Conservation (phyloP, 1,140 invertebrate species). For the Leptinotarsa lineolata region DNA sequence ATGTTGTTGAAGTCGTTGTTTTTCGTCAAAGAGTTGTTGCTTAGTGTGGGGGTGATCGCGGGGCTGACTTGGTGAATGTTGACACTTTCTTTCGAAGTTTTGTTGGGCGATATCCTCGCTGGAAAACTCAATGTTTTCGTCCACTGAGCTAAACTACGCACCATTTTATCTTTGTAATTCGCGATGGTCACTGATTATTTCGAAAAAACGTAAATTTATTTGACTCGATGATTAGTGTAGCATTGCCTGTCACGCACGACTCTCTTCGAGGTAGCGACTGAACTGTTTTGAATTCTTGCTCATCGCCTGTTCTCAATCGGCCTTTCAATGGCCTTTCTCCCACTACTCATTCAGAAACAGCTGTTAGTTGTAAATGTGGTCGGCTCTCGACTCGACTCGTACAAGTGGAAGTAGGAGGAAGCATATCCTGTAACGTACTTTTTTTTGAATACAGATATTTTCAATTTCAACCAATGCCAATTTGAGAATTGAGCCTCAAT, state of each 20-base stretch:
- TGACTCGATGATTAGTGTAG: not conserved
- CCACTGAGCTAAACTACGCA: slow-evolving; percentile 82
- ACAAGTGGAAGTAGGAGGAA: slow-evolving; percentile 7
- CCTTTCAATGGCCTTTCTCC: slow-evolving; percentile 53
- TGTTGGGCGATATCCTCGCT: slow-evolving; percentile 76
- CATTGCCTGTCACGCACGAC: not conserved
- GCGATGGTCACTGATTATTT: not conserved
- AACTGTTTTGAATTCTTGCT: slow-evolving; percentile 39
- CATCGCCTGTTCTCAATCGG: slow-evolving; percentile 29
- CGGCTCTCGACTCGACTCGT: not conserved
- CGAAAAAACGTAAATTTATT: slow-evolving; percentile 1
- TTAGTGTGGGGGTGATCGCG: slow-evolving; percentile 51
- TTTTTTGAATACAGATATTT: not conserved
- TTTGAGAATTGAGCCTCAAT: not conserved
- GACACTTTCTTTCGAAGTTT: slow-evolving; percentile 70
- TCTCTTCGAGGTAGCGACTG: slow-evolving; percentile 7
- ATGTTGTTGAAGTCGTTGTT: slow-evolving; percentile 53
- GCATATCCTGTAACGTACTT: not conserved
- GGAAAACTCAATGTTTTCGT: slow-evolving; percentile 86
- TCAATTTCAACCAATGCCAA: not conserved
- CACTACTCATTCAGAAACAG: slow-evolving; percentile 48
- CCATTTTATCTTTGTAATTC: slow-evolving; percentile 63
- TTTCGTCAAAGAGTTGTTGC: slow-evolving; percentile 49
- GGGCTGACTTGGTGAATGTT: slow-evolving; percentile 53
- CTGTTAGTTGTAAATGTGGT: slow-evolving; percentile 39